These are phyloP conservation scores for Doris montereyensis DNA, from an alignment of 2,888 invertebrate genomes.

Conservation along the genomic window DNA sequence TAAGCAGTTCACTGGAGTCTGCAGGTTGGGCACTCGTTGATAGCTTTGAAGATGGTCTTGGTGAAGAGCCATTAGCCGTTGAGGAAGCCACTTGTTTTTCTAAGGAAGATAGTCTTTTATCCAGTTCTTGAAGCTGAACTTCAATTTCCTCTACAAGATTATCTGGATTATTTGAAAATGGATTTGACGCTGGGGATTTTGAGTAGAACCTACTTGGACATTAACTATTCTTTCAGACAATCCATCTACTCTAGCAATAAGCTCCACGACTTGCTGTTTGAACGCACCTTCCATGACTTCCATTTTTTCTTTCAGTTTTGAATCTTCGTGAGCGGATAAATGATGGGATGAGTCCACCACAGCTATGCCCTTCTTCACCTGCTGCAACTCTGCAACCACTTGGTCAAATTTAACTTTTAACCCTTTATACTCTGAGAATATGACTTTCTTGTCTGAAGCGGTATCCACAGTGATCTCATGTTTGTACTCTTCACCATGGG, in stretches of 20 bases:
- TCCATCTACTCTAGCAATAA: conserved; percentile 88
- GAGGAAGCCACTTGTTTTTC: conserved; percentile 51
- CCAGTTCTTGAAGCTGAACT: conserved; percentile 55
- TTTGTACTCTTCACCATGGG: conserved; percentile 31
- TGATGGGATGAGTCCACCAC: conserved; percentile 53
- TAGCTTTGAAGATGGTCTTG: no score
- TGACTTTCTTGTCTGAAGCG: conserved; percentile 39
- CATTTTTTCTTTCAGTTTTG: conserved; percentile 72
- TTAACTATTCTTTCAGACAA: conserved; percentile 82
- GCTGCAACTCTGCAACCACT: conserved; percentile 54
- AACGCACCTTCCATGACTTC: conserved; percentile 78
- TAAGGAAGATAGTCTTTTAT: conserved; percentile 53
- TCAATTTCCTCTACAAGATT: conserved; percentile 53
- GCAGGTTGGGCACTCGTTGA: conserved; percentile 12
- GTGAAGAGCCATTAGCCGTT: no score
- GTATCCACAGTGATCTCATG: conserved; percentile 47
- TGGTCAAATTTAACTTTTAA: conserved; percentile 59
- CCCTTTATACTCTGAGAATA: conserved; percentile 48
- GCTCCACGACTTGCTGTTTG: conserved; percentile 78
- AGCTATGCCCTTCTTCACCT: conserved; percentile 53
- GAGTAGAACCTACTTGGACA: conserved; percentile 11
- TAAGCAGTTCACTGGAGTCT: conserved; percentile 47
- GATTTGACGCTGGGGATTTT: not conserved
- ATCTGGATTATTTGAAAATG: conserved; percentile 18
- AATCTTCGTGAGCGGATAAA: conserved; percentile 51